Conservation (phyloP, 2,113 vertebrate species). For the Leucoraja erinaceus region DNA sequence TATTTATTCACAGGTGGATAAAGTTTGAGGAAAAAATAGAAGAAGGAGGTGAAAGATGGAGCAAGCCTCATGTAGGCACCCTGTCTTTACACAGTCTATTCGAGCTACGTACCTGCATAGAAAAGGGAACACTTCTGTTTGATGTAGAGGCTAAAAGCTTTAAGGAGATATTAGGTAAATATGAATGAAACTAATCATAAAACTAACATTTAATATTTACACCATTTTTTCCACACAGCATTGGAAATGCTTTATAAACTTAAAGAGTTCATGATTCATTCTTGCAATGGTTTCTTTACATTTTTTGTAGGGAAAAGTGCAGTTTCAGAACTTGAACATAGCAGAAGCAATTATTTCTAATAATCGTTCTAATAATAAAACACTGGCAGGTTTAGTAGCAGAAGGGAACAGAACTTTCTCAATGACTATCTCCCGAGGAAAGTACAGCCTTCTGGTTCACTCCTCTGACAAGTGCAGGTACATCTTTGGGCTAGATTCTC, state of each 20-base stretch:
- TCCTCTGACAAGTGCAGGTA: not conserved
- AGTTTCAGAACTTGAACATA: not conserved
- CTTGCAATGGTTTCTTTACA: too few species aligned
- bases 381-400: not conserved
- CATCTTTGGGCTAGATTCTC: not conserved
- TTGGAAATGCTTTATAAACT: not conserved
- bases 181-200: not conserved
- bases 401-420: not conserved
- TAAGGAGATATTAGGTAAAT: constrained; percentile 57
- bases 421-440: not conserved
- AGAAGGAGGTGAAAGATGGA: constrained; percentile 59
- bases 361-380: not conserved
- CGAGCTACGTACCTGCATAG: constrained; percentile 51
- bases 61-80: constrained; percentile 54
- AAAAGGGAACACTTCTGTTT: constrained; percentile 49
- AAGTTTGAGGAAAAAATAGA: constrained; percentile 68
- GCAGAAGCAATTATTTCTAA: not conserved
- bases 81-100: constrained; percentile 57
- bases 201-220: not conserved
- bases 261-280: not conserved
- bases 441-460: not conserved
- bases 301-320: not conserved
- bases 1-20: constrained; percentile 57
- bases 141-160: constrained; percentile 54
- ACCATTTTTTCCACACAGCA: not conserved